Evolutionary conservation across 2,113 vertebrate species (phyloP), one percentile per base, ranked within the genome.

Genomic region (Cavia aperea): DNA sequence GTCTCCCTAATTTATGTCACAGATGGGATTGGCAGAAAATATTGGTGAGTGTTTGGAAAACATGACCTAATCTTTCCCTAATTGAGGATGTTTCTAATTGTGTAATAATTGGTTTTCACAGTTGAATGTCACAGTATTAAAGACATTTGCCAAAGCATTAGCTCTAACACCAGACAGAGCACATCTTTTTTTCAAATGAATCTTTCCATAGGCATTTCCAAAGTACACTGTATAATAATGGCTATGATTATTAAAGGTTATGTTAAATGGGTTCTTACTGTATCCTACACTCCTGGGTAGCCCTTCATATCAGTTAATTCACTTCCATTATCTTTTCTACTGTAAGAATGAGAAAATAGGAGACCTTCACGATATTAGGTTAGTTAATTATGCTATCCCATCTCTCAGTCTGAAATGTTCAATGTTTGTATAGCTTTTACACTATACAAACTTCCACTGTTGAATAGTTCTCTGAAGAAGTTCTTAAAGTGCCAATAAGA

Each of bases 1-100:
- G 85, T 96, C 24, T 18, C 56, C 96, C 31, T 93, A 94, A 96
- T 97, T 96, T 63, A 65, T 95, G 77, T 94, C 91, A 93, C 92
- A 96, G 96, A 96, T 95, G 90, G 95, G 95, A 93, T 70, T 95
- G 90, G 82, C 46, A 95, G 90, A 97, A 97, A 97, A 96, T 95
- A 95, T 8, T 39, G 66, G 56, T 96, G 83, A 36, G 54, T 96
- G 83, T 95, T 97, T 94, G 70, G 93, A 86, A 97, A 95, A 96
- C 31, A 96, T 85, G 96, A 96, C 62, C 63, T 84, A 94, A 88
- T 96, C 93, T 96, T 94, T 95, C 78, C 79, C 81, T 95, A 94
- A 96, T 93, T 95, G 93, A 88, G 46, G 66, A 95, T 88, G 62
- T 54, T 96, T 92, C 94, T 96, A 96, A 94, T 94, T 96, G 90